Conservation (phyloP, 1,140 invertebrate species). For the Luehdorfia chinensis region DNA sequence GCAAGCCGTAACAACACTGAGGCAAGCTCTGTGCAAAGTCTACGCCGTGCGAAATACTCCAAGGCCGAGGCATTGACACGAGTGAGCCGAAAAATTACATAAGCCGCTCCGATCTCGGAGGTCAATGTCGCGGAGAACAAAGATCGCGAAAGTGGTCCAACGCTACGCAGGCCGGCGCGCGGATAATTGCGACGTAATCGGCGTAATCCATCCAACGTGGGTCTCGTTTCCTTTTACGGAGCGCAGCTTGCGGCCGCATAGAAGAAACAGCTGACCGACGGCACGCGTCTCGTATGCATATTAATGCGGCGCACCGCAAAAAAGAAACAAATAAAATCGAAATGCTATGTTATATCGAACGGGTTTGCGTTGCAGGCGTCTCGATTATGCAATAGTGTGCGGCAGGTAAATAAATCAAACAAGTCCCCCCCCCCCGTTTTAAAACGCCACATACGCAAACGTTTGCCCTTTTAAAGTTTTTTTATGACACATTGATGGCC, state of each 20-base stretch:
- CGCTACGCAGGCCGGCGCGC: constrained; percentile 45
- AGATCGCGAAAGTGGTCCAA: constrained; percentile 69
- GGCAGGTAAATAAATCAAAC: constrained; percentile 8
- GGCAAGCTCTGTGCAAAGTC: constrained; percentile 19
- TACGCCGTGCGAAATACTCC: constrained; percentile 23
- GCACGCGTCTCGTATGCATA: constrained; percentile 67
- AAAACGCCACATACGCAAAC: background rate
- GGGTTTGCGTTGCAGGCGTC: constrained; percentile 43
- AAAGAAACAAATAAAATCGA: constrained; percentile 61
- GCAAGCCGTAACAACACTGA: constrained; percentile 18
- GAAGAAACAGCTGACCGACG: constrained; percentile 71
- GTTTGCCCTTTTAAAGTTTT: constrained; percentile 9
- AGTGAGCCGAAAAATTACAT: constrained; percentile 58
- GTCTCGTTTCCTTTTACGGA: constrained; percentile 65
- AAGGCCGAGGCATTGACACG: constrained; percentile 44
- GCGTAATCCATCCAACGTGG: constrained; percentile 61
- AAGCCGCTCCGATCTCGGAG: constrained; percentile 43
- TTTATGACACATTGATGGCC: constrained; percentile 1
- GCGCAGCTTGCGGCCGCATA: constrained; percentile 64
- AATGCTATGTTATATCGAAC: constrained; percentile 50
- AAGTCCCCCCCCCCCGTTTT: background rate
- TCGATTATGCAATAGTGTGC: constrained; percentile 39
- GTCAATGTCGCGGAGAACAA: constrained; percentile 68
- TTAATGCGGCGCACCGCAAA: constrained; percentile 63
- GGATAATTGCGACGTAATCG: constrained; percentile 72